A percentile compares a stretch with the other conserved stretches of the same genome.
phyloP scores from a whole-genome alignment of 2,113 vertebrate genomes.

The Cinclus cinclus region DNA sequence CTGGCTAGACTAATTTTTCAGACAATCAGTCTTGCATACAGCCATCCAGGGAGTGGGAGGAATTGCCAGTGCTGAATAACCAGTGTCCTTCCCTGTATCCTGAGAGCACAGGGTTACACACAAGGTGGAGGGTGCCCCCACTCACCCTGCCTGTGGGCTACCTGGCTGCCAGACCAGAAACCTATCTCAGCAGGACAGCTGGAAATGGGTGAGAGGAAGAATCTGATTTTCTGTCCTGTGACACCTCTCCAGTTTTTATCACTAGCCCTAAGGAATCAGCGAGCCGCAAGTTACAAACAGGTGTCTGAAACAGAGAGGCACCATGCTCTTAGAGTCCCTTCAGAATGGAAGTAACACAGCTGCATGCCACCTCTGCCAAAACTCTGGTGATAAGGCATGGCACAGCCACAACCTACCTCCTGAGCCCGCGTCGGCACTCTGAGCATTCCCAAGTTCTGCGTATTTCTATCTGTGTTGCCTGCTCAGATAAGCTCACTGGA shows the following conservation, averaged over 20 bases:
- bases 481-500: not conserved
- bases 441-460: not conserved
- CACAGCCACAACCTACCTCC: fast-evolving
- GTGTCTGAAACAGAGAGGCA: not conserved
- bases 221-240: fast-evolving
- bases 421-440: fast-evolving
- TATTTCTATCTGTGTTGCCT: fast-evolving
- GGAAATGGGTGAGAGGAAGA: not conserved
- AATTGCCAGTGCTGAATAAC: not conserved
- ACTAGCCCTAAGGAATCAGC: not conserved
- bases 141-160: fast-evolving
- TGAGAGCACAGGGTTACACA: not conserved
- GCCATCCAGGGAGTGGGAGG: not conserved
- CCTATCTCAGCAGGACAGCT: fast-evolving
- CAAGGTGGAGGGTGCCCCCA: not conserved
- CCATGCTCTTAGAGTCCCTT: not conserved
- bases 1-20: not conserved
- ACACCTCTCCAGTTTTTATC: not conserved
- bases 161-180: fast-evolving
- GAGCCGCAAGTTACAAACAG: not conserved
- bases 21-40: not conserved
- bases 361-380: not conserved
- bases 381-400: not conserved
- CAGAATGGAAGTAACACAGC: not conserved
- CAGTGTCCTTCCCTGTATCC: fast-evolving